Evolutionary conservation across 2,888 invertebrate genomes (phyloP).

Genomic region (Orthosia gothica): DNA sequence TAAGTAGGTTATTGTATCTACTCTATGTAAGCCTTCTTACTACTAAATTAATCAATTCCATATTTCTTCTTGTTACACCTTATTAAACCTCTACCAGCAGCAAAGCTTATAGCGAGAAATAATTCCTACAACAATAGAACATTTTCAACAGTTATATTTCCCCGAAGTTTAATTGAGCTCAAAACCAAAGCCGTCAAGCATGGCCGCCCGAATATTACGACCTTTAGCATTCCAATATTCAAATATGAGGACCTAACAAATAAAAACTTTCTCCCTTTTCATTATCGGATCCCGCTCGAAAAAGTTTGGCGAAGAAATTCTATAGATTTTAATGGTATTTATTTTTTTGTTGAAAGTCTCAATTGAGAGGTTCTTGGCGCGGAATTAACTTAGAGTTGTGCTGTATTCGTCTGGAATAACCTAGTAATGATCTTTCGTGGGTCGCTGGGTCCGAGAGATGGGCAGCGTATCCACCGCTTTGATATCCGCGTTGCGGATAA

Average conservation of each 20-base stretch:
- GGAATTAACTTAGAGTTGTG: conserved; percentile 52
- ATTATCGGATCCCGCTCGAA: conserved; percentile 49
- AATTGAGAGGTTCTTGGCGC: conserved; percentile 41
- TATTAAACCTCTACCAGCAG: not conserved
- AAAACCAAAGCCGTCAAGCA: conserved; percentile 22
- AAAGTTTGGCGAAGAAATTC: conserved; percentile 51
- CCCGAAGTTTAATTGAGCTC: conserved; percentile 42
- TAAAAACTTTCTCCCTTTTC: conserved; percentile 58
- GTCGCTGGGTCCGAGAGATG: not conserved
- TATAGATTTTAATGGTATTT: conserved; percentile 59
- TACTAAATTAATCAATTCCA: not conserved
- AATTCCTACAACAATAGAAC: not conserved
- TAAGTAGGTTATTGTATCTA: too few relatives aligned
- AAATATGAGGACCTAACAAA: conserved; percentile 54
- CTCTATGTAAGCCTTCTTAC: too few relatives aligned
- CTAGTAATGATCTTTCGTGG: conserved; percentile 55
- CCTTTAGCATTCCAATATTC: conserved; percentile 40
- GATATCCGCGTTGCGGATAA: conserved; percentile 31
- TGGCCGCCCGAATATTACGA: conserved; percentile 23
- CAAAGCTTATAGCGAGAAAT: conserved; percentile 5
- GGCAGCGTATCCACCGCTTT: conserved; percentile 18
- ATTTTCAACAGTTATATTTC: not conserved
- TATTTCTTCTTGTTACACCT: not conserved
- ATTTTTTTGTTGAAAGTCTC: conserved; percentile 50
- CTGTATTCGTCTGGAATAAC: conserved; percentile 56